Evolutionary conservation across 1,140 invertebrate species (phyloP).

Genomic region (Phortica variegata): DNA sequence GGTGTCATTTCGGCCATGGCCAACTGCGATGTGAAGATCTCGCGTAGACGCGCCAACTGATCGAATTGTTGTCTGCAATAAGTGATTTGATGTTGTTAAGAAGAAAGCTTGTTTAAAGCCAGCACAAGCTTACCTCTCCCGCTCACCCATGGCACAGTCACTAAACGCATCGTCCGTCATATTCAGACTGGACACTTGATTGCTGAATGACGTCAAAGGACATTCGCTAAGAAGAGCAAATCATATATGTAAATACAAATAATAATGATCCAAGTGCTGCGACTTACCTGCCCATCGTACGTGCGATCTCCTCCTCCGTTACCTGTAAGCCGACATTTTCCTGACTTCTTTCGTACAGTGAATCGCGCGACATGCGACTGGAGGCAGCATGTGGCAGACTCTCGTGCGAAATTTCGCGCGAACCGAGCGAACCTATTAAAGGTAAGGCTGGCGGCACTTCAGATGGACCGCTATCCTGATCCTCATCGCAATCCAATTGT

Average conservation of each 20-base stretch:
- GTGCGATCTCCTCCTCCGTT: conserved; percentile 87
- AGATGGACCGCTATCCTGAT: conserved; percentile 71
- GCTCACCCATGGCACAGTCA: conserved; percentile 48
- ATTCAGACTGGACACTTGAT: conserved; percentile 85
- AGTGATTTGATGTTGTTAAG: conserved; percentile 13
- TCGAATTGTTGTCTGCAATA: conserved; percentile 64
- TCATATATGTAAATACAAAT: conserved; percentile 29
- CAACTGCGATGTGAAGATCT: conserved; percentile 68
- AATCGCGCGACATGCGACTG: conserved; percentile 61
- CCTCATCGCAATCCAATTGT: conserved; percentile 63
- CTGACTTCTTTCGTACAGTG: no score
- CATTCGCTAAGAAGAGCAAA: conserved; percentile 70
- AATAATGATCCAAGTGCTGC: conserved; percentile 64
- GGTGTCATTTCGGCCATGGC: conserved; percentile 73
- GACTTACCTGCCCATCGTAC: conserved; percentile 78
- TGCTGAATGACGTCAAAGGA: conserved; percentile 81
- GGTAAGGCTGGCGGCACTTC: conserved; percentile 75
- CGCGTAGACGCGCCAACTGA: conserved; percentile 67
- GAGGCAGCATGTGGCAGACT: conserved; percentile 66
- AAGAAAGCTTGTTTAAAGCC: conserved; percentile 51
- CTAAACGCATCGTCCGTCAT: conserved; percentile 67
- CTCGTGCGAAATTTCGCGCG: conserved; percentile 76
- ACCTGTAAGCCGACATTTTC: conserved; percentile 71
- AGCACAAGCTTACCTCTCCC: conserved; percentile 39
- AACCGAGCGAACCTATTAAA: conserved; percentile 72